phyloP scores from a whole-genome alignment of 1,140 invertebrate genomes.

The Sycophila sp. region DNA sequence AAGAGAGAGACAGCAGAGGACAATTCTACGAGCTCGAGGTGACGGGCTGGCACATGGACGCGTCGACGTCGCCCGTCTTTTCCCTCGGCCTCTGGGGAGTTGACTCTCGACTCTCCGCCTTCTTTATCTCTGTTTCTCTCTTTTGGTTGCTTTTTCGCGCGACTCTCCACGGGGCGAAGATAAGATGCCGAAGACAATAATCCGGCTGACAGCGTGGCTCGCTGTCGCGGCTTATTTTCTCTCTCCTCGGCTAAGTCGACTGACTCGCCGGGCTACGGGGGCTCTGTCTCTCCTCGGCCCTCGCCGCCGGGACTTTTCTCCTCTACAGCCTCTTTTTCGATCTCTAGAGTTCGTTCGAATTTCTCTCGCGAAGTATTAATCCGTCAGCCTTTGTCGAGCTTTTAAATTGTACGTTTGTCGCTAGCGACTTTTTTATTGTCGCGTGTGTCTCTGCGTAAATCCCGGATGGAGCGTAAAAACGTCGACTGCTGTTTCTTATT shows the following conservation, averaged over 20 bases:
- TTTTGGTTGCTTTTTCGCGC: too few relatives aligned
- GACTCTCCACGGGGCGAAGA: constrained; percentile 46
- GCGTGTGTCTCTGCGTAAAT: too few relatives aligned
- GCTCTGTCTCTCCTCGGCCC: neutral
- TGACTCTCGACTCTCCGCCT: constrained; percentile 18
- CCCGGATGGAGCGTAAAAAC: neutral
- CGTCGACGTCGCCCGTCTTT: neutral
- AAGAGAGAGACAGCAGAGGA: neutral
- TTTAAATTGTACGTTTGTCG: too few relatives aligned
- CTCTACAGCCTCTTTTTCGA: neutral
- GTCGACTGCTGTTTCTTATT: too few relatives aligned
- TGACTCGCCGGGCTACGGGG: too few relatives aligned
- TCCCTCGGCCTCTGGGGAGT: constrained; percentile 48
- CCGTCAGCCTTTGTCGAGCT: too few relatives aligned
- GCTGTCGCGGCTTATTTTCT: constrained; percentile 58
- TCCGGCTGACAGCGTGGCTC: constrained; percentile 61
- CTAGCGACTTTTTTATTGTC: too few relatives aligned
- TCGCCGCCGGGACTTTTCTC: neutral
- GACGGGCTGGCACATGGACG: constrained; percentile 49
- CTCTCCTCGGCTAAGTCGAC: neutral
- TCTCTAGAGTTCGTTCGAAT: neutral
- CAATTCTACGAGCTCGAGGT: constrained; percentile 43
- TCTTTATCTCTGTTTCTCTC: neutral
- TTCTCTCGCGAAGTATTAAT: too few relatives aligned
- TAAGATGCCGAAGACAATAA: constrained; percentile 66